These are phyloP conservation scores for Triplophysa dalaica DNA, from an alignment of 2,113 vertebrate genomes.

Conservation along the genomic window DNA sequence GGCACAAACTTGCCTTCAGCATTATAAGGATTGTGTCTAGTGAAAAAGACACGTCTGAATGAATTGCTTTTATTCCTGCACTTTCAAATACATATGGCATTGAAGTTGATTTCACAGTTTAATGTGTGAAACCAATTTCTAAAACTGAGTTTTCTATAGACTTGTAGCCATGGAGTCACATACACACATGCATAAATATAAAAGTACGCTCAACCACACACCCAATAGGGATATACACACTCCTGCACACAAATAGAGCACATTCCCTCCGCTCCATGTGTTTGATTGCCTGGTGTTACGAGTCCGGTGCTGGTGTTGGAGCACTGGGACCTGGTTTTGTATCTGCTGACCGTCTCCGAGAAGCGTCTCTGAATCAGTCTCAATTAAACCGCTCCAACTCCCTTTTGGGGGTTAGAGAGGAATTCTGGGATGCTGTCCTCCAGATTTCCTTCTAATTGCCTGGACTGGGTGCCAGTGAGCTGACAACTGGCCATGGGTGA, in stretches of 20 bases:
- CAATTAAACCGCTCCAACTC: conserved; percentile 46
- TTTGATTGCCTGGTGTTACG: conserved; percentile 29
- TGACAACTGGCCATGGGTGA: conserved; percentile 33
- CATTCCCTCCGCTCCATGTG: not conserved
- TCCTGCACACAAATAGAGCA: conserved; percentile 7
- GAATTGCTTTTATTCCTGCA: too few relatives aligned
- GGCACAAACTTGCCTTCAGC: too few relatives aligned
- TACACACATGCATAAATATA: not conserved
- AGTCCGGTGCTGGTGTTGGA: conserved; percentile 21
- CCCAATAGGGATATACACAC: not conserved
- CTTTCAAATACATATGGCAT: too few relatives aligned
- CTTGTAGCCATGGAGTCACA: not conserved
- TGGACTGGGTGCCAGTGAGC: conserved; percentile 26
- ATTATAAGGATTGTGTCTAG: too few relatives aligned
- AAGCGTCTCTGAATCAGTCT: conserved; percentile 47
- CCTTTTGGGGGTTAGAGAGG: conserved; percentile 26
- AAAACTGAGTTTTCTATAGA: not conserved
- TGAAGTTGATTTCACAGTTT: too few relatives aligned
- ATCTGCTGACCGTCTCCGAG: conserved; percentile 29
- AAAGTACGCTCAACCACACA: conserved; percentile 17
- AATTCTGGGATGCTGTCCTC: conserved; percentile 40
- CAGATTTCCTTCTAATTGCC: conserved; percentile 44
- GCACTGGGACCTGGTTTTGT: not conserved
- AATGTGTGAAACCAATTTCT: too few relatives aligned
- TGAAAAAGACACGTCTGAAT: too few relatives aligned